Conservation (phyloP, 2,888 invertebrate species). For the Drosophila subsilvestris region DNA sequence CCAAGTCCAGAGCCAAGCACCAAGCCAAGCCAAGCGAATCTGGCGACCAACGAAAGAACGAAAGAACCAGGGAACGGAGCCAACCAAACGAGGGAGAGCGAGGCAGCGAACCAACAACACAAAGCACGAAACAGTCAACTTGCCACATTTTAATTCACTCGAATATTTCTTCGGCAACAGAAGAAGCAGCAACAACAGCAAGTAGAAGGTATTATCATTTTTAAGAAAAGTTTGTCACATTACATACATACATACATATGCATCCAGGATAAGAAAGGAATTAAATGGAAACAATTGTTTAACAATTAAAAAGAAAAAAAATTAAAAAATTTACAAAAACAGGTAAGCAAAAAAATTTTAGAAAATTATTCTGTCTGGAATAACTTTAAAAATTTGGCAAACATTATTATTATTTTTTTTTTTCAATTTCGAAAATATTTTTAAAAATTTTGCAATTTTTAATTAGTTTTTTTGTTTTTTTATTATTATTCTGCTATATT, state of each 20-base stretch:
- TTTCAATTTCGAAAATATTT: too few species aligned
- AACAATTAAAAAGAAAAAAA: too few species aligned
- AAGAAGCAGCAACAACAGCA: neutral
- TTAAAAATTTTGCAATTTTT: too few species aligned
- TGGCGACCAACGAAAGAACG: conserved; percentile 36
- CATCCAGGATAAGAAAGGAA: too few species aligned
- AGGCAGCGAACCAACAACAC: conserved; percentile 40
- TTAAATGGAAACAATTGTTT: too few species aligned
- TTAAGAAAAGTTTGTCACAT: neutral
- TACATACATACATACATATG: neutral
- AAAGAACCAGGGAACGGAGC: neutral
- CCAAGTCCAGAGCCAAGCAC: conserved; percentile 18
- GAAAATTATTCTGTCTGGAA: too few species aligned
- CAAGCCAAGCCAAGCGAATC: conserved; percentile 41
- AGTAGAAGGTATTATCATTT: neutral
- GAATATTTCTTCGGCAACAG: conserved; percentile 65
- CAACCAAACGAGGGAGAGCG: neutral
- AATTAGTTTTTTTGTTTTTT: neutral
- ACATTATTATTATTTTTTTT: conserved; percentile 7
- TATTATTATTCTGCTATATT: conserved; percentile 5
- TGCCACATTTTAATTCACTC: conserved; percentile 81
- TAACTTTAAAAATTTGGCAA: too few species aligned
- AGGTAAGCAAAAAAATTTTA: too few species aligned
- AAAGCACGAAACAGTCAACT: conserved; percentile 74
- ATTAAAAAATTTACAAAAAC: too few species aligned